Evolutionary conservation across 2,797 vertebrate genomes (phyloP), one percentile per base, ranked within the genome.

Genomic region (Alfaro cultratus): DNA sequence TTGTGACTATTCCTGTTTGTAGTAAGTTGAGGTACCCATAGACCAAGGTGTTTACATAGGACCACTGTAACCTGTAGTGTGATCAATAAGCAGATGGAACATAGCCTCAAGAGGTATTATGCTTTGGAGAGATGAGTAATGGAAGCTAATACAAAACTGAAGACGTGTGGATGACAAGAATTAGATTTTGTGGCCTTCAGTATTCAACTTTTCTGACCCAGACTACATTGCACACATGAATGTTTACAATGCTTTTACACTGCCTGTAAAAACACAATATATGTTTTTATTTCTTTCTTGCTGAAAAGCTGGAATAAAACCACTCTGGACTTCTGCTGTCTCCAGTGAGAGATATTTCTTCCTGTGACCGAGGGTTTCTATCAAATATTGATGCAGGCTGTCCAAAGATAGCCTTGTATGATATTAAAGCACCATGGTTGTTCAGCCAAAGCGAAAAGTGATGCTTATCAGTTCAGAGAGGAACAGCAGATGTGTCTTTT

Each of bases 381-480:
- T 94, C 83, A 94, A 94, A 93, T 94, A 93, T 94, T 94, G 84
- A 93, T 91, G 89, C 74, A 80, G 85, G 62, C 80, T 53, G 70
- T 93, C 93, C 91, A 89, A 87, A 92, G 91, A 93, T 93, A 89
- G 87, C 89, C 70, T 18, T 73, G 55, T 75, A 43, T 85, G 85
- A 77, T 89, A 86, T 83, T 80, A 80, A 88, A 87, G 88, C 81
- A 73, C 88, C 85, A 87, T 81, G 86, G 87, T 76, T 75, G 84
- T 81, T 87, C 87, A 82, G 87, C 84, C 74, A 78, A 43, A 85
- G 76, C 90, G 84, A 78, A 76, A 88, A 91, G 89, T 76, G 80
- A 84, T 88, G 77, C 83, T 83, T 79, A 84, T 86, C 82, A 78
- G 80, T 83, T 80, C 82, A 85, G 73, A 81, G 62, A 81, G 78